Evolutionary conservation across 2,113 vertebrate species (phyloP), one percentile per base, ranked within the genome.

Genomic region (Miniopterus natalensis): DNA sequence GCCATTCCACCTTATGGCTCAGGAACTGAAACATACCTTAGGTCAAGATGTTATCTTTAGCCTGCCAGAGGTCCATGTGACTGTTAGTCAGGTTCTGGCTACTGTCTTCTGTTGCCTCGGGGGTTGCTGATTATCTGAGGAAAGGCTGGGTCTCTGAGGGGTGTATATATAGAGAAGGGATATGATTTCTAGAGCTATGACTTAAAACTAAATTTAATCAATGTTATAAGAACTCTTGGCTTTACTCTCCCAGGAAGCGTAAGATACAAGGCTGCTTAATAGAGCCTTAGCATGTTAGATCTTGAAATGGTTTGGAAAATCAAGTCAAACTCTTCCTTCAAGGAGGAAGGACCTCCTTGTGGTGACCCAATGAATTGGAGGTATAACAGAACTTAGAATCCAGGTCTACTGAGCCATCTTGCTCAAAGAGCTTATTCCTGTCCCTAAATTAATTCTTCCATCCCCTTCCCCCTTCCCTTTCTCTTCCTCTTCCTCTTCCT

Each of bases 321-420:
- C 75, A 90, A 84, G 55, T 68, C 59, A 90, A 27, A 70, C 36
- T 47, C 47, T 77, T 87, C 51, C 29, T 84, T 75, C n/a, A 77
- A 53, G 31, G 31, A 73, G 55, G 3, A 49, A 89, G 31, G 40
- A 70, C 29, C 7, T 94, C 59, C 17, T 59, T 86, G n/a, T 47
- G 20, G 12, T 88, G 23, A 70, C 55, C 42, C 27, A 59, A 2
- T 93, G 55, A 88, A 21, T 61, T 88, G 55, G 65, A 92, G 66
- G n/a, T 57, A 85, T 51, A 94, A 79, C 10, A 88, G 49, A 91
- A 61, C 40, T 93, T 95, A 91, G 40, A 84, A 86, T 21, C 55
- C 17, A 40, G 31, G 27, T 65, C 61, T 71, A 29, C 29, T 55
- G 15, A 14, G 40, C 65, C 23, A 74, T 79, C 42, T 95, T 42